Evolutionary conservation across 2,888 invertebrate species (phyloP), one percentile per base, ranked within the genome.

Genomic region (Drosophila helvetica): DNA sequence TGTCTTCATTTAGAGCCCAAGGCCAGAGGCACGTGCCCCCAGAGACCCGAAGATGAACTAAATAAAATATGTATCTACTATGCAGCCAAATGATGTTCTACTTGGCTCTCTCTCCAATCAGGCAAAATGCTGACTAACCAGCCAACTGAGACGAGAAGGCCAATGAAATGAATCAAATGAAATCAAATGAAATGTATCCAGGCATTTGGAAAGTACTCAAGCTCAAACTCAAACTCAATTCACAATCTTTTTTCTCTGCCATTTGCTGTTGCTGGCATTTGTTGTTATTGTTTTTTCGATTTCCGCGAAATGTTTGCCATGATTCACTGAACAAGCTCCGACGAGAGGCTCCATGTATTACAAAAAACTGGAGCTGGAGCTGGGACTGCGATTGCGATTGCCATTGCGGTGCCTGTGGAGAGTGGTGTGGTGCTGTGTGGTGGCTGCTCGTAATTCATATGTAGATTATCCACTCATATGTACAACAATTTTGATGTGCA

Each of bases 221-320:
- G 22, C 52, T 68, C 25, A 30, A 22, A 5, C 22, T 22, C 22
- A 5, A 22, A 25, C 8, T 25, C 25, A 27, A 27, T 2, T 27
- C 53, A 57, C 47, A 27, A 27, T 43, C 18, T 56, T 52, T 70
- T 60, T 22, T 42, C n/a, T n/a, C n/a, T n/a, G n/a, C n/a, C n/a
- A n/a, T 46, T 74, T 50, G 52, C 55, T 27, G 7, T 22, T 66
- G 74, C 3, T 27, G 12, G 27, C 0, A 8, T 27, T 59, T 74
- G 66, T 74, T 74, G 71, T 72, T 64, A 80, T 64, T 83, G 78
- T 69, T 70, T 69, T 70, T 61, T 68, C 67, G 71, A 88, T 88
- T 88, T 87, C 83, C 83, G 83, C 83, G 83, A 83, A 85, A 67
- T 76, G 86, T 61, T 74, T 78, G 78, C 74, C 75, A 79, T 83